Evolutionary conservation across 2,797 vertebrate species (phyloP), one percentile per base, ranked within the genome.

Genomic region (Chromis chromis): DNA sequence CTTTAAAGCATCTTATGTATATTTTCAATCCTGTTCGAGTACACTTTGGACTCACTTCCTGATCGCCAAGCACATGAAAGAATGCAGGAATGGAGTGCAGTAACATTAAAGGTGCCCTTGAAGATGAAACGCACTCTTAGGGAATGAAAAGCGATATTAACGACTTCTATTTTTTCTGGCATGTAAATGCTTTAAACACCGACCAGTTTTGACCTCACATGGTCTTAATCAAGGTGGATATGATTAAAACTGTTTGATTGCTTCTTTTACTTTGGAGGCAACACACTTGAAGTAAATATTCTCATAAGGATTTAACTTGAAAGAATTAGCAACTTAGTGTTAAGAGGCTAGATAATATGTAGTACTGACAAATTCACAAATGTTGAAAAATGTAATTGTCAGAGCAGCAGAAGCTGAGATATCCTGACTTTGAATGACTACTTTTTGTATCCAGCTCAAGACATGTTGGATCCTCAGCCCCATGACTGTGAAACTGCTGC

Each of bases 51-150:
- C 39, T 42, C 9, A 57, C 24, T 22, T 44, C 50, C 11, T 21
- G 46, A 17, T 42, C n/a, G 25, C 3, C 40, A 28, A n/a, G 60
- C 44, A 4, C 21, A 27, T 55, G 25, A 56, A 50, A n/a, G 21
- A 42, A 44, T 44, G 42, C 19, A 12, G 21, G 61, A 52, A 36
- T 52, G 21, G 70, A 53, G 52, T 57, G 42, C 25, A 75, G 55
- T 59, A 27, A 55, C 14, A 16, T 78, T n/a, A 12, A 49, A 56
- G 16, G 40, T 65, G 44, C 40, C 62, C 66, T 75, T 78, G 63
- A 73, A 69, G 21, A 60, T 40, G n/a, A 68, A 76, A 64, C 6
- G 3, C 59, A 19, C 13, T 49, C 4, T 16, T 13, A 24, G 8
- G 31, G n/a, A 7, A 8, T 21, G 22, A 48, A 49, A 27, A 27